Evolutionary conservation across 2,797 vertebrate genomes (phyloP), one percentile per base, ranked within the genome.

Genomic region (Perdix hodgsoniae): DNA sequence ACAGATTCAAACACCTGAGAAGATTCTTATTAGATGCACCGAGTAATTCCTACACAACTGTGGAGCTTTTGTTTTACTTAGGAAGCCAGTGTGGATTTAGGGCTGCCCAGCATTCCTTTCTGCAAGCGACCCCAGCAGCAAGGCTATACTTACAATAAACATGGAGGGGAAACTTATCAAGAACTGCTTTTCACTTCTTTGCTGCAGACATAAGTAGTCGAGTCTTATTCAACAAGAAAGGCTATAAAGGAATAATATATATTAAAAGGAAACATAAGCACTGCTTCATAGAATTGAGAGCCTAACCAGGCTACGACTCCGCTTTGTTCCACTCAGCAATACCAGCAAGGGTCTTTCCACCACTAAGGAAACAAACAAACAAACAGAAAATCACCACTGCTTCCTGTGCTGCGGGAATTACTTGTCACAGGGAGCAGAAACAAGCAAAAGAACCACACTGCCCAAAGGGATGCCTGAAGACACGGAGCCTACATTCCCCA

Each of bases 211-310:
- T 16, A 89, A 93, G 69, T 44, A 54, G 5, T 14, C 0, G 1
- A 75, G 66, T 29, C 81, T 73, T 82, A n/a, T 47, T 86, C 47
- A 84, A 91, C 72, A 86, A 26, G 24, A 93, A 92, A 87, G 29
- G 15, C 39, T 45, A 44, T 11, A 70, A 71, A 57, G 33, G 42
- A 37, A 3, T 31, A 54, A 40, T 9, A 65, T 50, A 31, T 77
- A 70, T 39, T 78, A 66, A 72, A 72, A 45, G 9, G 23, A 67
- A 81, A 76, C 16, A 12, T 37, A 12, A 87, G 49, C 1, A 0
- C 31, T 37, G 23, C 35, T 72, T 24, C 73, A 83, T 37, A 42
- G 72, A 60, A 85, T 45, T 1, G 5, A 86, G 50, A 69, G 11
- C 31, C 66, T 91, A 61, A 69, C 39, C 17, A 50, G 11, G 59